Percentiles rank a stretch among this genome's conserved stretches.
Evolutionary conservation across 2,113 vertebrate genomes (phyloP).

Genomic region (Urocynchramus pylzowi): DNA sequence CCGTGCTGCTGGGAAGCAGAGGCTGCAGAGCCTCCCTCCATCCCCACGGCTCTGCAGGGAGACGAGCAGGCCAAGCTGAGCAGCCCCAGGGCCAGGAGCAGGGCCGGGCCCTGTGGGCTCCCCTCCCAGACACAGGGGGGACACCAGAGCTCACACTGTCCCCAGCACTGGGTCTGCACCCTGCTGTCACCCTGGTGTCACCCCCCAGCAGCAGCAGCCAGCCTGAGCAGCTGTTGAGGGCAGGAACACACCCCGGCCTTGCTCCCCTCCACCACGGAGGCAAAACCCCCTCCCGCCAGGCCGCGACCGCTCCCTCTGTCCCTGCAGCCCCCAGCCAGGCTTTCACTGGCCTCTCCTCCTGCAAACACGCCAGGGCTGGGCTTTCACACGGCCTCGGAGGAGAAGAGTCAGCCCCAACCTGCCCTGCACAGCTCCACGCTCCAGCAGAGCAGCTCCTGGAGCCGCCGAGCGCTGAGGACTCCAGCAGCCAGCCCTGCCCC

Average conservation of each 20-base stretch:
- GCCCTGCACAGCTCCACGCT: neutral
- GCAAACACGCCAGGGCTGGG: neutral
- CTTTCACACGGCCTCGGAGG: neutral
- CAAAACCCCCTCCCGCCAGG: neutral
- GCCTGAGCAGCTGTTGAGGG: neutral
- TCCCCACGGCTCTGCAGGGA: neutral
- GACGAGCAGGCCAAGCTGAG: neutral
- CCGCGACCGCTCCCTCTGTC: neutral
- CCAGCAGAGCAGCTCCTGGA: neutral
- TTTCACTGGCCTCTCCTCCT: neutral
- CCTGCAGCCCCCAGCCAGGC: neutral
- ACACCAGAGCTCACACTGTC: neutral
- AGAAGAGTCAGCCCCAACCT: neutral
- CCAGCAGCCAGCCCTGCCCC: neutral
- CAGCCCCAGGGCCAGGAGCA: neutral
- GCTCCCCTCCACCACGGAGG: accelerated
- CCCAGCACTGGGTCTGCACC: neutral
- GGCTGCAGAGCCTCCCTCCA: neutral
- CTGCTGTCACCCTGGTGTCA: accelerated
- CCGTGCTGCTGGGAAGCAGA: accelerated
- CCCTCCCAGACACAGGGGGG: accelerated
- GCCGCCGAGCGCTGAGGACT: too few species aligned
- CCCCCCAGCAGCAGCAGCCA: accelerated
- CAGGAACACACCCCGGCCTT: neutral
- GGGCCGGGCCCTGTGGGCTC: neutral